A percentile compares a stretch with the other conserved stretches of the same genome.
Conservation (phyloP, 1,140 invertebrate species). For the Copidosoma floridanum region DNA sequence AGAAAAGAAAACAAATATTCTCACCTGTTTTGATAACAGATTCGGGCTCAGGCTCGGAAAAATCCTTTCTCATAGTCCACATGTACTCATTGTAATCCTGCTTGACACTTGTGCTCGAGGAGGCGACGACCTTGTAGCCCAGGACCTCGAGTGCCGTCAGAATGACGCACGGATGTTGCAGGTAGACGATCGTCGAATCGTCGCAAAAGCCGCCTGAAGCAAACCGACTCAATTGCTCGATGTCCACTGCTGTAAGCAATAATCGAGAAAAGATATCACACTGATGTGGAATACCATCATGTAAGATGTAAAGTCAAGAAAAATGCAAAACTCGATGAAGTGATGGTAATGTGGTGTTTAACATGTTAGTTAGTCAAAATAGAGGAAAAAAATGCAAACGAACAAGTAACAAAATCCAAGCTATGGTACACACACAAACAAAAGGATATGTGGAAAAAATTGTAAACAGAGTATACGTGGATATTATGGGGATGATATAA, state of each 20-base stretch:
- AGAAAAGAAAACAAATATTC: constrained; percentile 11
- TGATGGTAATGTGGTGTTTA: no score
- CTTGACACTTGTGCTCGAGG: constrained; percentile 78
- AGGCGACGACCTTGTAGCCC: constrained; percentile 82
- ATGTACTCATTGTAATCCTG: constrained; percentile 86
- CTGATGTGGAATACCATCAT: no score
- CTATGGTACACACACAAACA: no score
- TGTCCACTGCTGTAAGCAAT: constrained; percentile 72
- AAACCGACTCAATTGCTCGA: constrained; percentile 75
- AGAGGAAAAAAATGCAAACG: no score
- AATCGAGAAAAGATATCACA: constrained; percentile 28
- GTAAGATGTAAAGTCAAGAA: no score
- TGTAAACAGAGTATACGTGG: no score
- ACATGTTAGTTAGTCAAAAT: not conserved
- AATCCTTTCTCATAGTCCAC: constrained; percentile 90
- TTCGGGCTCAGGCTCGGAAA: constrained; percentile 72
- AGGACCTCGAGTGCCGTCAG: constrained; percentile 81
- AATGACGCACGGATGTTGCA: constrained; percentile 83
- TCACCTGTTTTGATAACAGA: constrained; percentile 47
- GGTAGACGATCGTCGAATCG: constrained; percentile 76
- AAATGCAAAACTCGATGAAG: no score
- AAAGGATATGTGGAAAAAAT: constrained; percentile 18
- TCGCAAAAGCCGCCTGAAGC: constrained; percentile 78
- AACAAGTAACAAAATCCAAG: no score
- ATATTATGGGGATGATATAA: no score